phyloP scores from a whole-genome alignment of 2,797 vertebrate species.

The Falco columbarius region DNA sequence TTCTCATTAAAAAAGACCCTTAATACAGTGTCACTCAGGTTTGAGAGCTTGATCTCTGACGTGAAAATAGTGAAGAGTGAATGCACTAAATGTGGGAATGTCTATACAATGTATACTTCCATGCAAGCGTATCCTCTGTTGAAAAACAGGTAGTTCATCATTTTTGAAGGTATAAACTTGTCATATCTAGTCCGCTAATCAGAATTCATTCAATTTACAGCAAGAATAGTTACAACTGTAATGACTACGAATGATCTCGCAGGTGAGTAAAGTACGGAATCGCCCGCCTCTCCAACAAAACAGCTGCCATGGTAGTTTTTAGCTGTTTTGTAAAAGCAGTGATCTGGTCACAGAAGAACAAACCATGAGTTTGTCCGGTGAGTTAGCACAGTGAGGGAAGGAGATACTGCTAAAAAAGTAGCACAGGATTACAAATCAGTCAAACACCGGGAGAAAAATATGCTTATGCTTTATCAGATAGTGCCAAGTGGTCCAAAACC shows the following conservation, averaged over 20 bases:
- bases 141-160: neutral
- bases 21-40: neutral
- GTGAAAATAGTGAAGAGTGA: neutral
- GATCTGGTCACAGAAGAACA: neutral
- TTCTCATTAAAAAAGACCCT: neutral
- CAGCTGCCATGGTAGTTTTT: neutral
- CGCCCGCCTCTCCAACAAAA: neutral
- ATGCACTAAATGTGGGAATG: neutral
- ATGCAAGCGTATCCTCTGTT: neutral
- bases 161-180: neutral
- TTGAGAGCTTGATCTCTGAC: neutral
- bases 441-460: neutral
- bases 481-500: neutral
- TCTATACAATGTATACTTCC: neutral
- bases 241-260: slow-evolving; percentile 89
- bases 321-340: neutral
- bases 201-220: slow-evolving; percentile 77
- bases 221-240: slow-evolving; percentile 89
- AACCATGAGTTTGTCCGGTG: rapidly evolving
- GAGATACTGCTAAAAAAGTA: neutral
- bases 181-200: neutral
- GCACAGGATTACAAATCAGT: neutral
- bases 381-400: neutral
- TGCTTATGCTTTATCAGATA: neutral
- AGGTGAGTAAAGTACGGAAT: slow-evolving; percentile 78